A percentile compares a stretch with the other conserved stretches of the same genome.
Conservation (phyloP, 2,888 invertebrate genomes). For the Ichneumoninae sp. region DNA sequence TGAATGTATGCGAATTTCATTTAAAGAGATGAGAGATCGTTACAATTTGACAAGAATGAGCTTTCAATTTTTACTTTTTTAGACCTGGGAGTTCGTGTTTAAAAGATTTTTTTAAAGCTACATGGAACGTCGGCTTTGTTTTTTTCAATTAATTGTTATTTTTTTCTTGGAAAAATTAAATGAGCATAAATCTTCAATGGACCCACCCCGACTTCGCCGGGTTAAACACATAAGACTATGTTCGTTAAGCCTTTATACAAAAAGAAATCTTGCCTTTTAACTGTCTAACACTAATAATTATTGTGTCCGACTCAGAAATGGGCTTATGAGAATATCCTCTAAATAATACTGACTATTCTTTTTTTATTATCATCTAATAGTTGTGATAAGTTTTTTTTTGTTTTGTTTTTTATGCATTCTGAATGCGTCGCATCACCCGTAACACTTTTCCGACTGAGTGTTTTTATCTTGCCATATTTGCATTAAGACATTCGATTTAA, state of each 20-base stretch:
- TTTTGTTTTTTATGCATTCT: conserved; percentile 5
- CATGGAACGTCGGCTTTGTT: no score
- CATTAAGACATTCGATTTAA: conserved; percentile 53
- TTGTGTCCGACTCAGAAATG: conserved; percentile 7
- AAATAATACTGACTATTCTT: conserved; percentile 8
- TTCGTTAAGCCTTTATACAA: conserved; percentile 48
- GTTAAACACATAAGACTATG: conserved; percentile 27
- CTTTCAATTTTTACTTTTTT: no score
- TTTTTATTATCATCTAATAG: conserved; percentile 14
- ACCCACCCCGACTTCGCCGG: background rate
- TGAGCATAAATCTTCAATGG: background rate
- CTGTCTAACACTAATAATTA: conserved; percentile 21
- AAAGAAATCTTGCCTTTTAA: conserved; percentile 51
- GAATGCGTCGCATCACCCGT: conserved; percentile 15
- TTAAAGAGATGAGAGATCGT: background rate
- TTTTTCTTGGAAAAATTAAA: background rate
- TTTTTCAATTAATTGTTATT: background rate
- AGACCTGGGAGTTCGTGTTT: no score
- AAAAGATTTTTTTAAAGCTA: no score
- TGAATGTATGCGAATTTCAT: background rate
- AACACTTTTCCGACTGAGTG: conserved; percentile 49
- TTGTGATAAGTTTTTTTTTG: conserved; percentile 4
- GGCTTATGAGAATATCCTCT: background rate
- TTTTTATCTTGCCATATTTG: conserved; percentile 37
- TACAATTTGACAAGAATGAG: no score